Evolutionary conservation across 1,140 invertebrate species (phyloP).

Genomic region (Heterodera schachtii): DNA sequence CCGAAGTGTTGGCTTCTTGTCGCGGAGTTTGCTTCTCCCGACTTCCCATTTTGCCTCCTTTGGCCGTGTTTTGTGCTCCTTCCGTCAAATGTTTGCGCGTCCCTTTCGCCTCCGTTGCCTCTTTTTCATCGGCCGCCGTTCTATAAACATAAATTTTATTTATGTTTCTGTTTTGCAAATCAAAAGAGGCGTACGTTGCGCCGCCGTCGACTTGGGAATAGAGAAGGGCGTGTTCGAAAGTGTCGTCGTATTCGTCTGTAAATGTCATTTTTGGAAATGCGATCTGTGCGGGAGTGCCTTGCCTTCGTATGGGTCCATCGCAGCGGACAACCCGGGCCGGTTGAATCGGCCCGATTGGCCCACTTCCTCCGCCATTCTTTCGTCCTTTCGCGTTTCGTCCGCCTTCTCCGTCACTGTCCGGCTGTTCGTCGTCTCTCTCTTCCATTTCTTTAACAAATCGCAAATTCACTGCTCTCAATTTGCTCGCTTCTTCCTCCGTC

Average conservation of each 20-base stretch:
- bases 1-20: neutral
- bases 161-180: neutral
- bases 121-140: neutral
- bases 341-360: slow-evolving; percentile 16
- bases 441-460: slow-evolving; percentile 14
- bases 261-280: neutral
- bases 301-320: slow-evolving; percentile 11
- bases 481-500: slow-evolving; percentile 3
- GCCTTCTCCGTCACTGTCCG: neutral
- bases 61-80: neutral
- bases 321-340: slow-evolving; percentile 1
- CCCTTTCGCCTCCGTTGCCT: neutral
- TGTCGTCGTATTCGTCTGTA: slow-evolving; percentile 32
- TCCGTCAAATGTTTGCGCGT: neutral
- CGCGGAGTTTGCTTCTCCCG: neutral
- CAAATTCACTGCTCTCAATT: neutral
- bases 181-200: neutral
- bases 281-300: neutral
- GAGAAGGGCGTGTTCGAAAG: slow-evolving; percentile 14
- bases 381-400: neutral
- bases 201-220: slow-evolving; percentile 24
- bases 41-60: neutral
- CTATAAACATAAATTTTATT: no score
- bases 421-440: no score
- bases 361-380: neutral